Evolutionary conservation across 1,140 invertebrate species (phyloP), one percentile per base, ranked within the genome.

Genomic region (Delia radicum): DNA sequence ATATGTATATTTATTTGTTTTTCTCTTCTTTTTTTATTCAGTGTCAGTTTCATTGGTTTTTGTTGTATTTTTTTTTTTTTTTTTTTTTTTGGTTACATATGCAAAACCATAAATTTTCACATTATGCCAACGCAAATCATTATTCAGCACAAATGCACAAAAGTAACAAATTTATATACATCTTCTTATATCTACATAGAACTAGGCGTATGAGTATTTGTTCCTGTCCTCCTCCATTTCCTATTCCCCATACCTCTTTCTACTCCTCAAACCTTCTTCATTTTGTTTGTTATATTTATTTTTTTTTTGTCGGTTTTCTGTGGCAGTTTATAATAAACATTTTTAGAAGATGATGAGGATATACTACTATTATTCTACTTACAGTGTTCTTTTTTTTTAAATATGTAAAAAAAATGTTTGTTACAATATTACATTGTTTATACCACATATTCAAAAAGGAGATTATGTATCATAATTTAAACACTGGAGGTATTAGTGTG

Each of bases 101-200:
- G 31, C 65, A 69, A 69, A 69, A 37, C 65, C 65, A 69, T 69
- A 69, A 69, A 69, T 69, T 69, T 69, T 37, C 65, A 33, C 7
- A 69, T 69, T 37, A 69, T 31, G 24, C n/a, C n/a, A 69, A 33
- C 29, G 65, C 65, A 69, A 69, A 69, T 69, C 65, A 69, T 69
- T 69, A 69, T 69, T 69, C 65, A 69, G 65, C 65, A 69, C 65
- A 69, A 69, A 69, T 69, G 65, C 65, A 69, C 65, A 69, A 69
- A 24, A 69, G n/a, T 33, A 37, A 55, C n/a, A 21, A 3, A 55
- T 55, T 21, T 18, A 55, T 18, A 55, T 24, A 55, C n/a, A 55
- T 6, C 37, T 42, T 10, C 12, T 42, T 42, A 55, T 55, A 55
- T 7, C 18, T 55, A 55, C 48, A 55, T 55, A 18, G 18, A n/a